Conservation (phyloP, 2,888 invertebrate species). For the Leptura quadrifasciata region DNA sequence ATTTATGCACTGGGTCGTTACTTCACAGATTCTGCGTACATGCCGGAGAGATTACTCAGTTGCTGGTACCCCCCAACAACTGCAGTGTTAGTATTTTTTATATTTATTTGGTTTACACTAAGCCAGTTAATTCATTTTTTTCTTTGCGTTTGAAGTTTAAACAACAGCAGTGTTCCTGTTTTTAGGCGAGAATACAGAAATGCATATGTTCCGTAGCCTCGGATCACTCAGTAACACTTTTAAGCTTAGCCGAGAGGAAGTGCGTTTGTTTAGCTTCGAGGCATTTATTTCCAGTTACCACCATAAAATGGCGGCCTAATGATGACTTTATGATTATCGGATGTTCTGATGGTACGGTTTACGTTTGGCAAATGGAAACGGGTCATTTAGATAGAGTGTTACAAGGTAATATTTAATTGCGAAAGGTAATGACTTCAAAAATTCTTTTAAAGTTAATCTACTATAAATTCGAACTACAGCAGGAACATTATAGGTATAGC, state of each 20-base stretch:
- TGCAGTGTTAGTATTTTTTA: conserved; percentile 82
- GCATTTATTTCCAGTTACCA: conserved; percentile 96
- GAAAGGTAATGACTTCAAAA: not conserved
- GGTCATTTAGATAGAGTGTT: conserved; percentile 97
- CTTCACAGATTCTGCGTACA: conserved; percentile 98
- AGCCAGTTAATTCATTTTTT: not conserved
- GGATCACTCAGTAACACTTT: conserved; percentile 96
- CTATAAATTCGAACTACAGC: not conserved
- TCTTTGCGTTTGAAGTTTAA: conserved; percentile 22
- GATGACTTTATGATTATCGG: conserved; percentile 99
- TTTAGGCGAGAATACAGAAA: conserved; percentile 91
- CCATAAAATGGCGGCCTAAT: conserved; percentile 96
- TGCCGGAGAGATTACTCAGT: conserved; percentile 96
- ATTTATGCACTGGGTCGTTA: conserved; percentile 90
- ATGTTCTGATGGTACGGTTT: conserved; percentile 97
- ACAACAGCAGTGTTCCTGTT: conserved; percentile 43
- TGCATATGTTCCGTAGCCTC: conserved; percentile 97
- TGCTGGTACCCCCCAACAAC: conserved; percentile 94
- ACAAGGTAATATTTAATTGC: conserved; percentile 78
- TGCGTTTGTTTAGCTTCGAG: conserved; percentile 94
- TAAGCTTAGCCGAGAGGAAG: conserved; percentile 94
- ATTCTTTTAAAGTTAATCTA: not conserved
- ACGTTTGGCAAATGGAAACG: conserved; percentile 99
- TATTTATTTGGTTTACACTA: not conserved
- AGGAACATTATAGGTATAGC: conserved; percentile 81